These are phyloP conservation scores for Phyllostomus hastatus DNA, from an alignment of 2,113 vertebrate genomes.

Conservation along the genomic window DNA sequence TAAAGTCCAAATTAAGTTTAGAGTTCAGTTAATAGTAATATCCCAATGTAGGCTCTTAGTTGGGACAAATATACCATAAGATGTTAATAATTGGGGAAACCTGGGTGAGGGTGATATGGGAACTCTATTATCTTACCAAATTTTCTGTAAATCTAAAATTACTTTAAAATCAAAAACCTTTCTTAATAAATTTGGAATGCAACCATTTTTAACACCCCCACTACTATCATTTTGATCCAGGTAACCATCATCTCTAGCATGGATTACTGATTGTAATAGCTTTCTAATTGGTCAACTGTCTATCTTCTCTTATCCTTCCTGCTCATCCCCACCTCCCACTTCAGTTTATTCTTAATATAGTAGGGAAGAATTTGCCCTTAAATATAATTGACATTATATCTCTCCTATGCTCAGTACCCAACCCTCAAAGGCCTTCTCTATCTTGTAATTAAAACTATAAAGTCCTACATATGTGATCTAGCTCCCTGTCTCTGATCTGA, in stretches of 20 bases:
- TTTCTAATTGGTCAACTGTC: neutral
- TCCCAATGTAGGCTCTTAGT: neutral
- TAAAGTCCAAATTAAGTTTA: neutral
- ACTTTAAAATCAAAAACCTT: neutral
- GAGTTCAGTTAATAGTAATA: neutral
- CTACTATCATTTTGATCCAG: neutral
- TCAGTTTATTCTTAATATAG: neutral
- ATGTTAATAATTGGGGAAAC: neutral
- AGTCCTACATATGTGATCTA: neutral
- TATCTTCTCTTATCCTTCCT: neutral
- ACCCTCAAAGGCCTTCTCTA: neutral
- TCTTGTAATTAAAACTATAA: neutral
- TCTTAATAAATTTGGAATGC: neutral
- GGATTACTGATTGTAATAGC: neutral
- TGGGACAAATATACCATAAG: neutral
- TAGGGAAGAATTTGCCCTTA: neutral
- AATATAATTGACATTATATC: neutral
- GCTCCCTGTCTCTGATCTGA: neutral
- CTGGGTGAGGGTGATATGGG: neutral
- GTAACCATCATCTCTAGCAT: neutral
- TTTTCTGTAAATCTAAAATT: constrained; percentile 16
- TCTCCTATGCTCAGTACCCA: neutral
- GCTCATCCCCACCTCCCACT: neutral
- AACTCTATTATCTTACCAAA: neutral
- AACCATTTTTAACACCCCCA: neutral